Evolutionary conservation across 2,888 invertebrate genomes (phyloP).

Genomic region (Alloplasta piceator): DNA sequence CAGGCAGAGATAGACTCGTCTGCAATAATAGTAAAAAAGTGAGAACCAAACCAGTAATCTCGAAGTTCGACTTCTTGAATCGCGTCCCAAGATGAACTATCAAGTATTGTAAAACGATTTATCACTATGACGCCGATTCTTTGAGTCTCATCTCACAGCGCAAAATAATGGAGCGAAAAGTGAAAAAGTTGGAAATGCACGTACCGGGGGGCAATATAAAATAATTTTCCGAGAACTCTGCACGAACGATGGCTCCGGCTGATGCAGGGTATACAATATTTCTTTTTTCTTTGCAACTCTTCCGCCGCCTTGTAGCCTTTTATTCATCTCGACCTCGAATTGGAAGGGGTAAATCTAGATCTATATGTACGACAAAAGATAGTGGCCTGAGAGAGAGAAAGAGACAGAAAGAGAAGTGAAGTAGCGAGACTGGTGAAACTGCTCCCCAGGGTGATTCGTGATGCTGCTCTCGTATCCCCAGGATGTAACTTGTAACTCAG

Average conservation of each 20-base stretch:
- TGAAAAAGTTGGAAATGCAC: constrained; percentile 55
- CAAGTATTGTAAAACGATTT: constrained; percentile 16
- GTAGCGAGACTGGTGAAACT: constrained; percentile 52
- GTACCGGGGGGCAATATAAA: constrained; percentile 62
- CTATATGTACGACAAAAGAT: constrained; percentile 32
- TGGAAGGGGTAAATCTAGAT: neutral
- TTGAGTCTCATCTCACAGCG: constrained; percentile 20
- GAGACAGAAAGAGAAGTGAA: constrained; percentile 18
- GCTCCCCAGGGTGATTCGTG: constrained; percentile 60
- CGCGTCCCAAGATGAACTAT: constrained; percentile 8
- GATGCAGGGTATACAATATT: constrained; percentile 53
- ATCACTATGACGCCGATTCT: constrained; percentile 8
- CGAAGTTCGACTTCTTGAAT: constrained; percentile 46
- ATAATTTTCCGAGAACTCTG: constrained; percentile 67
- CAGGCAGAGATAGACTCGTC: constrained; percentile 11
- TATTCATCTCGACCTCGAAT: no score
- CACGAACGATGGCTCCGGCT: constrained; percentile 58
- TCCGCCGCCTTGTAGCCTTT: constrained; percentile 13
- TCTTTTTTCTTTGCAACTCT: constrained; percentile 47
- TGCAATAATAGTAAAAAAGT: constrained; percentile 18
- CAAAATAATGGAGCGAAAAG: constrained; percentile 61
- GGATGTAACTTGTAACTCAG: constrained; percentile 56
- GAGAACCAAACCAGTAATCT: constrained; percentile 28
- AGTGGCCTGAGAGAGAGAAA: neutral
- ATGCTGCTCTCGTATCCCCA: constrained; percentile 53